Evolutionary conservation across 2,888 invertebrate species (phyloP).

Genomic region (Ryuthela nishihirai): DNA sequence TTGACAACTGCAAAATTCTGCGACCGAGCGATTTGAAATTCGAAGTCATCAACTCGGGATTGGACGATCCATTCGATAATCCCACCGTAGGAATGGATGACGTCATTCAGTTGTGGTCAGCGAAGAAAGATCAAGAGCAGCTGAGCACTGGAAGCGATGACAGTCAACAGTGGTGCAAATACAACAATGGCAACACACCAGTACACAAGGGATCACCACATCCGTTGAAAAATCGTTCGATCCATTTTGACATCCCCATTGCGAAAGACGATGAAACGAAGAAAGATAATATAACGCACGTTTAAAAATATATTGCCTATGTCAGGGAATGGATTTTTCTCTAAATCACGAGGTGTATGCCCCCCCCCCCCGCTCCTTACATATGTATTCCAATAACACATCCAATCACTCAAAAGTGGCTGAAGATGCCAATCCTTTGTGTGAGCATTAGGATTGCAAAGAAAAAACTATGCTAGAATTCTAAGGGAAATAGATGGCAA

Average conservation of each 20-base stretch:
- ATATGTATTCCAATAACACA: too few species aligned
- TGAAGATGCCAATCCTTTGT: too few species aligned
- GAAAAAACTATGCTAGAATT: too few species aligned
- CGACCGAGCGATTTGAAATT: conserved; percentile 30
- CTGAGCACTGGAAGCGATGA: conserved; percentile 4
- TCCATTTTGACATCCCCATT: conserved; percentile 12
- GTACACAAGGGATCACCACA: conserved; percentile 27
- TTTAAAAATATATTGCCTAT: too few species aligned
- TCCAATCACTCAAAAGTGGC: too few species aligned
- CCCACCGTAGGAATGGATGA: conserved; percentile 11
- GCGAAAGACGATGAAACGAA: too few species aligned
- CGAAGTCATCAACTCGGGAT: conserved; percentile 15
- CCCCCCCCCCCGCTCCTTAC: too few species aligned
- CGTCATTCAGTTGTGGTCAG: conserved; percentile 18
- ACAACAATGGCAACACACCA: conserved; percentile 12
- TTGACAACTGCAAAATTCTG: conserved; percentile 27
- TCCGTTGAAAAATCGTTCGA: conserved; percentile 26
- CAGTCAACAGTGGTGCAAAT: conserved; percentile 12
- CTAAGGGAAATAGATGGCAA: too few species aligned
- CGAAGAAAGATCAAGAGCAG: background rate
- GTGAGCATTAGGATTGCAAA: too few species aligned
- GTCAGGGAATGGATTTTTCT: too few species aligned
- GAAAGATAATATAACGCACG: too few species aligned
- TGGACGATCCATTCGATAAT: conserved; percentile 6
- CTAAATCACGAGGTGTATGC: too few species aligned